A percentile compares a stretch with the other conserved stretches of the same genome.
These are phyloP conservation scores for Epizoanthus rinbou DNA, from an alignment of 92 coral and sea anemone species.

Conservation along the genomic window DNA sequence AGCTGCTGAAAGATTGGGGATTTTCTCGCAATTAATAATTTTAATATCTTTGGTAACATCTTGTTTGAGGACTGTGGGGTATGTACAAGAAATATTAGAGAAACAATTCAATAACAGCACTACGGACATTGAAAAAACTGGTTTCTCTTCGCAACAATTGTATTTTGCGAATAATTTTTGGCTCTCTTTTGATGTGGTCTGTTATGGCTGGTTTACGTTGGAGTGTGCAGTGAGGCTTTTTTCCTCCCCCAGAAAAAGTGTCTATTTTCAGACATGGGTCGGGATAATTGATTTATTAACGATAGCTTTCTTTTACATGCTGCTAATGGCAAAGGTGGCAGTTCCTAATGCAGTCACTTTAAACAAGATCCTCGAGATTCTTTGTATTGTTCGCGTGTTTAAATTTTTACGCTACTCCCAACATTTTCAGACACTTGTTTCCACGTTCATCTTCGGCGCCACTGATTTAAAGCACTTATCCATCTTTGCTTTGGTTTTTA, in stretches of 20 bases:
- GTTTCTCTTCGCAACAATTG: not conserved
- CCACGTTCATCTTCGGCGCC: conserved; percentile 70
- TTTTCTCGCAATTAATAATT: conserved; percentile 70
- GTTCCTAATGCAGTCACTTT: conserved; percentile 59
- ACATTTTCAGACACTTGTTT: conserved; percentile 68
- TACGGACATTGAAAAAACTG: conserved; percentile 9
- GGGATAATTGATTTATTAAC: conserved; percentile 77
- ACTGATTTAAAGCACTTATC: conserved; percentile 69
- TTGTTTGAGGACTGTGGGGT: conserved; percentile 72
- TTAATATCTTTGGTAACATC: conserved; percentile 64
- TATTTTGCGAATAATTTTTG: conserved; percentile 52
- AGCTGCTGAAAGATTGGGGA: conserved; percentile 62
- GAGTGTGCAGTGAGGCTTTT: conserved; percentile 77
- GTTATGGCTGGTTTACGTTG: conserved; percentile 85
- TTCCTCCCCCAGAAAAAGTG: conserved; percentile 77
- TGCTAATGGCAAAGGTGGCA: conserved; percentile 60
- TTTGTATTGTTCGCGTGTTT: conserved; percentile 70
- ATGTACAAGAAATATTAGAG: conserved; percentile 39
- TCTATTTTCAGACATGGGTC: conserved; percentile 66
- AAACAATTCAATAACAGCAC: conserved; percentile 4
- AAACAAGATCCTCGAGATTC: conserved; percentile 52
- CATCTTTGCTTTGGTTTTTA: conserved; percentile 62
- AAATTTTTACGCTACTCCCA: conserved; percentile 77
- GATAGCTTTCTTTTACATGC: conserved; percentile 63
- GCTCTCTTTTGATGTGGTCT: conserved; percentile 72